These are phyloP conservation scores for Cygnus olor DNA, from an alignment of 2,797 vertebrate genomes.

Conservation along the genomic window DNA sequence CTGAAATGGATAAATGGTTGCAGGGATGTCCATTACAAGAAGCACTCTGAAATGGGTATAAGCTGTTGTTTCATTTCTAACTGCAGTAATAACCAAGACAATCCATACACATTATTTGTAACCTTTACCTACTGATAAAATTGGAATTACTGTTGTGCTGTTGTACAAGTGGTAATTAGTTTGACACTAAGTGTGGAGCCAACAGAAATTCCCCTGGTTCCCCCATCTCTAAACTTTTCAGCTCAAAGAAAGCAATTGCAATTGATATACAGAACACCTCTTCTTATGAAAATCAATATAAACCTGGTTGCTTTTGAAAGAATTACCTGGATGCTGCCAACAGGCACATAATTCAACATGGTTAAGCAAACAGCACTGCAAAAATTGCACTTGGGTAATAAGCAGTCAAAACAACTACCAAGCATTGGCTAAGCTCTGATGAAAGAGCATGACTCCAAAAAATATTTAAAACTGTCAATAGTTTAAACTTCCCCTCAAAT, in stretches of 20 bases:
- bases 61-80: not conserved
- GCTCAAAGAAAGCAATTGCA: slow-evolving; percentile 9
- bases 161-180: not conserved
- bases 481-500: not conserved
- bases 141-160: not conserved
- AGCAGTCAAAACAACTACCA: not conserved
- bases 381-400: not conserved
- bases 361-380: not conserved
- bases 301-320: not conserved
- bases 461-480: not conserved
- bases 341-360: not conserved
- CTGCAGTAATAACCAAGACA: not conserved
- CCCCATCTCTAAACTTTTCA: not conserved
- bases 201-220: not conserved
- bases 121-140: not conserved
- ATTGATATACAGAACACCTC: not conserved
- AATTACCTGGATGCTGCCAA: not conserved
- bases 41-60: not conserved
- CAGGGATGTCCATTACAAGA: not conserved
- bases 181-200: not conserved
- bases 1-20: not conserved
- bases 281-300: not conserved
- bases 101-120: not conserved
- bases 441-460: not conserved
- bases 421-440: not conserved